Conservation (phyloP, 2,113 vertebrate genomes). For the Anolis sagrei region DNA sequence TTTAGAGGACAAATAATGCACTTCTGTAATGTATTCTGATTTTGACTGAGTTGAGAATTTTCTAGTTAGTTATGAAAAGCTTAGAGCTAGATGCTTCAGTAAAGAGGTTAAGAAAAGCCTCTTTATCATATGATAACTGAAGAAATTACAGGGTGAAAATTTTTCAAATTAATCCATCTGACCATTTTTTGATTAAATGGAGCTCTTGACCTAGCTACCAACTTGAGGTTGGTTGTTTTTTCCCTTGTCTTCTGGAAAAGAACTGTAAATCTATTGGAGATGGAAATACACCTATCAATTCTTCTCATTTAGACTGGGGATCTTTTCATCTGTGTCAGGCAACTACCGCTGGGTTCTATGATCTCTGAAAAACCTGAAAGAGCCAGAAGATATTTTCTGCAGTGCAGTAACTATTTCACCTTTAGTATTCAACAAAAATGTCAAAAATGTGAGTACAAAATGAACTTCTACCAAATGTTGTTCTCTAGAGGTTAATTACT, state of each 20-base stretch:
- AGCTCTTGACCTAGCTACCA: background rate
- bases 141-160: too few species aligned
- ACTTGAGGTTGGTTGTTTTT: background rate
- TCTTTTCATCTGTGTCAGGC: background rate
- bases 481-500: background rate
- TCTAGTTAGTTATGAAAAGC: background rate
- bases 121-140: background rate
- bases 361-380: background rate
- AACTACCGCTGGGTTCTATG: background rate
- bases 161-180: too few species aligned
- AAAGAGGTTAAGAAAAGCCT: background rate
- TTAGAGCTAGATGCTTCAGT: background rate
- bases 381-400: background rate
- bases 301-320: background rate
- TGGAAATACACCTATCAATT: constrained; percentile 23
- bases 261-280: fast-evolving
- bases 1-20: background rate
- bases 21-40: background rate
- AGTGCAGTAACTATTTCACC: background rate
- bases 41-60: background rate
- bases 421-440: background rate
- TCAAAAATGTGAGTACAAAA: background rate
- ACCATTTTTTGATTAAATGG: too few species aligned
- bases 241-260: constrained; percentile 18
- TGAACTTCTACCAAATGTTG: background rate